Base-by-base conservation (phyloP, 2,113 vertebrate genomes). In the Pyxicephalus adspersus region DNA sequence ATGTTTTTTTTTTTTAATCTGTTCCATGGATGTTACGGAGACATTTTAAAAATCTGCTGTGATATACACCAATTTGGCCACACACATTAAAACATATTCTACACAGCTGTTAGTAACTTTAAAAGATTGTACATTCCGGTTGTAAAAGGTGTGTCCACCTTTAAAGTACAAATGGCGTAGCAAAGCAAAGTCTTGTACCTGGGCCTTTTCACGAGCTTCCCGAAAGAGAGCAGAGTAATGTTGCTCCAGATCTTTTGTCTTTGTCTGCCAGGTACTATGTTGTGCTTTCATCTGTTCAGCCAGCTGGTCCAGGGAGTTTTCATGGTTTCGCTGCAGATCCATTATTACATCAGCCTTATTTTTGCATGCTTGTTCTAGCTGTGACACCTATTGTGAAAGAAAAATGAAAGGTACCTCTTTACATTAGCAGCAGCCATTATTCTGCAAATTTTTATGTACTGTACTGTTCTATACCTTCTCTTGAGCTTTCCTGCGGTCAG, bases 381-480 rank as follows among this genome's bases (percentile, higher is more conserved):
- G 89, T 45, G 64, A 85, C 64, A 95, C 85, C 96, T 98, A 65
- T 52, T 29, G 5, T 63, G 18, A 26, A 17, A 67, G 64, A 38
- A 78, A 31, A 19, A 11, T 11, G 2, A 76, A 5, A 34, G 20
- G 26, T 19, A 23, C 16, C 63, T 26, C 19, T 34, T 84, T n/a
- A 22, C 54, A 11, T 77, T 15, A 84, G 65, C 15, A 45, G 57
- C 19, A 60, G 9, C 20, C 19, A 60, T 1, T 58, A 4, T n/a
- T 18, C 20, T 60, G 11, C 19, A 45, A 1, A 45, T 45, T 45
- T 45, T 13, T 5, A 38, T 45, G 38, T 2, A 2, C 45, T 89
- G 92, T 91, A 89, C 84, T 90, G 91, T n/a, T n/a, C n/a, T n/a
- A n/a, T 94, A 92, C 93, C 94, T 94, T 95, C 95, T 97, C 94